Evolutionary conservation across 2,797 vertebrate species (phyloP).

Genomic region (Sus cebifrons): DNA sequence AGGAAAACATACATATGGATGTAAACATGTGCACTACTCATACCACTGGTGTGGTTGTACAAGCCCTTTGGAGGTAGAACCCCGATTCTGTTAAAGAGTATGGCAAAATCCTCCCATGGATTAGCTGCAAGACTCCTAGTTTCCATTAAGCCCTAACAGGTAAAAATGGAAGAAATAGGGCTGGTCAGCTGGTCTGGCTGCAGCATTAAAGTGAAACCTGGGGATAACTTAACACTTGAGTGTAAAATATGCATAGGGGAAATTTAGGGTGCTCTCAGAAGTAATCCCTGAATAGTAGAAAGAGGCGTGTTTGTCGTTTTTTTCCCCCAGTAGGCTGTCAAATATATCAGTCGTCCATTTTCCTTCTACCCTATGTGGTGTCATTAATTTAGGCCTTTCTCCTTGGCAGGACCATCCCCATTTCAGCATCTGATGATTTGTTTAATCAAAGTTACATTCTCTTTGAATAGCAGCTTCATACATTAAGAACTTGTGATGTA

Average conservation of each 20-base stretch:
- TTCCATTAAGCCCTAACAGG: not conserved
- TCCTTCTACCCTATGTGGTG: not conserved
- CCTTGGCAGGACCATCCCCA: not conserved
- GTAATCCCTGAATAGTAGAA: not conserved
- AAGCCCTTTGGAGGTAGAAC: not conserved
- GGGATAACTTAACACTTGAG: not conserved
- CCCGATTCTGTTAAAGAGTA: not conserved
- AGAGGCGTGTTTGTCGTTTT: not conserved
- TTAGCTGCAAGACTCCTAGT: slow-evolving; percentile 13
- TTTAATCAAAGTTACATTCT: not conserved
- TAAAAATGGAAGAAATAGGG: not conserved
- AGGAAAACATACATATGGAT: not conserved
- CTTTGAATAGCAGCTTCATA: slow-evolving; percentile 24
- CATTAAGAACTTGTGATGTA: slow-evolving; percentile 14
- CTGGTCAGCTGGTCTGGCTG: not conserved
- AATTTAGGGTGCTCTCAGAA: not conserved
- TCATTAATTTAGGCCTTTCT: not conserved
- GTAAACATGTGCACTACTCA: not conserved
- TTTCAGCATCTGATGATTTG: not conserved
- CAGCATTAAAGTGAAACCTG: not conserved
- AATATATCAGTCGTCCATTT: not conserved
- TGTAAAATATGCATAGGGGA: not conserved
- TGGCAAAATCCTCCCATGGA: not conserved
- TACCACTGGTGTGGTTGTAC: not conserved
- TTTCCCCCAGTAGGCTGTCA: not conserved